A percentile compares a stretch with the other conserved stretches of the same genome.
Evolutionary conservation across 1,140 invertebrate species (phyloP).

Genomic region (Cephus cinctus): DNA sequence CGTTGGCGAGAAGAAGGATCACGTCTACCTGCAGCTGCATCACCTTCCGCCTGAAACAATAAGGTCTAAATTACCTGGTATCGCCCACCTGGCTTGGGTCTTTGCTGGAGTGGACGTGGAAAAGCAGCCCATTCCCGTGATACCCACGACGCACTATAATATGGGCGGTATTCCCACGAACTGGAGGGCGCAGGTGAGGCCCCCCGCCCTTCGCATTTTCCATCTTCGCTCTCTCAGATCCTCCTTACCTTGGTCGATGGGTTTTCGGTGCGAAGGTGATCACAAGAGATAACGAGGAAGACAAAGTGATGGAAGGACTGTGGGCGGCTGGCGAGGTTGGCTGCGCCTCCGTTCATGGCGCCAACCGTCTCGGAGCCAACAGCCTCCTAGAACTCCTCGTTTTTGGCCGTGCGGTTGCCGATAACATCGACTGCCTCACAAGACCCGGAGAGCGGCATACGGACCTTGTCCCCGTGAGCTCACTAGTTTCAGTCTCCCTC

Average conservation of each 20-base stretch:
- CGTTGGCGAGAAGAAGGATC: constrained; percentile 77
- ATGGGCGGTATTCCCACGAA: constrained; percentile 88
- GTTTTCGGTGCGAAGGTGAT: too few relatives aligned
- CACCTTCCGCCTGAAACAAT: constrained; percentile 76
- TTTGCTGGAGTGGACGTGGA: constrained; percentile 85
- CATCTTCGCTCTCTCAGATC: too few relatives aligned
- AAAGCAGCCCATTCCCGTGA: constrained; percentile 81
- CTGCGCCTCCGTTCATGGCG: constrained; percentile 76
- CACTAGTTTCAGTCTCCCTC: too few relatives aligned
- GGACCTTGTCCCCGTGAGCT: constrained; percentile 58
- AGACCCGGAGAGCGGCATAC: constrained; percentile 67
- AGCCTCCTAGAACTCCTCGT: constrained; percentile 82
- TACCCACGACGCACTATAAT: constrained; percentile 88
- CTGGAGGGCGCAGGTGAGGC: constrained; percentile 73
- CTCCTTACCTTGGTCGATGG: too few relatives aligned
- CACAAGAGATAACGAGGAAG: constrained; percentile 54
- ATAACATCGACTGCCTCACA: constrained; percentile 66
- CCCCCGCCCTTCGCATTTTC: background rate
- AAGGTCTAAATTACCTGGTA: constrained; percentile 58
- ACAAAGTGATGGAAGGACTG: constrained; percentile 58
- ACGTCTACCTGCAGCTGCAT: constrained; percentile 76
- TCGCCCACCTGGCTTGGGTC: constrained; percentile 78
- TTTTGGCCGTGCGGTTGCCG: constrained; percentile 78
- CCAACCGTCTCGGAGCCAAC: constrained; percentile 83
- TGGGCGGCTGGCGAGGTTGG: constrained; percentile 58